Percentiles rank a stretch among this genome's conserved stretches.
Evolutionary conservation across 2,888 invertebrate genomes (phyloP).

Genomic region (Chesias legatella): DNA sequence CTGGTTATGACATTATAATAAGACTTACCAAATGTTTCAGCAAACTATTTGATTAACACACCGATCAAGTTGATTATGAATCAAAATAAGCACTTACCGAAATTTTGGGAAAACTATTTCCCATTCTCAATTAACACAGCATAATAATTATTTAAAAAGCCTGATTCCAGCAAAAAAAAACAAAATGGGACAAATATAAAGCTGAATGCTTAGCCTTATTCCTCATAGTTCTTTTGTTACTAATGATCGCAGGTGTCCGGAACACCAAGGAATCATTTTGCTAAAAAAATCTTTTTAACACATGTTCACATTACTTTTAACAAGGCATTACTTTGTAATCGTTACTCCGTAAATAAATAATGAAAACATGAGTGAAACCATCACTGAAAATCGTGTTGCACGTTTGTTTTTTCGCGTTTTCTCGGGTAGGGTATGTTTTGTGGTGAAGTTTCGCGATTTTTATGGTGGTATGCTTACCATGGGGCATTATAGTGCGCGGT

Average conservation of each 20-base stretch:
- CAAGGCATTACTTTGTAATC: constrained; percentile 39
- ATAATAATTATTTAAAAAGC: too few relatives aligned
- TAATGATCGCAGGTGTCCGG: constrained; percentile 38
- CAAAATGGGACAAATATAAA: too few relatives aligned
- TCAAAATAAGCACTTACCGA: too few relatives aligned
- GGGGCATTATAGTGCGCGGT: constrained; percentile 62
- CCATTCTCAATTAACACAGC: too few relatives aligned
- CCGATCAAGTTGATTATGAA: too few relatives aligned
- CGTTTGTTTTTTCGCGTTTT: constrained; percentile 14
- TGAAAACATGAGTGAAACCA: constrained; percentile 48
- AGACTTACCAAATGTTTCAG: too few relatives aligned
- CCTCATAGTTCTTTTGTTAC: constrained; percentile 42
- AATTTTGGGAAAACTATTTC: too few relatives aligned
- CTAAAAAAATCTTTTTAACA: constrained; percentile 28
- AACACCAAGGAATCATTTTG: constrained; percentile 24
- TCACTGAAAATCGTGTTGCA: constrained; percentile 54
- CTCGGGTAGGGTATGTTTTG: constrained; percentile 14
- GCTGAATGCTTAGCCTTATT: constrained; percentile 33
- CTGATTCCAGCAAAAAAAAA: too few relatives aligned
- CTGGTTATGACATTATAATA: too few relatives aligned
- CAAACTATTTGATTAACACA: too few relatives aligned
- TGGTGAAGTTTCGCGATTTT: constrained; percentile 33
- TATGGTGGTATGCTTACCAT: constrained; percentile 63
- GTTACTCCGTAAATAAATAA: constrained; percentile 62
- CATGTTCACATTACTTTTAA: constrained; percentile 28